Conservation (phyloP, 2,888 invertebrate genomes). For the Acrocyrtus sp. region DNA sequence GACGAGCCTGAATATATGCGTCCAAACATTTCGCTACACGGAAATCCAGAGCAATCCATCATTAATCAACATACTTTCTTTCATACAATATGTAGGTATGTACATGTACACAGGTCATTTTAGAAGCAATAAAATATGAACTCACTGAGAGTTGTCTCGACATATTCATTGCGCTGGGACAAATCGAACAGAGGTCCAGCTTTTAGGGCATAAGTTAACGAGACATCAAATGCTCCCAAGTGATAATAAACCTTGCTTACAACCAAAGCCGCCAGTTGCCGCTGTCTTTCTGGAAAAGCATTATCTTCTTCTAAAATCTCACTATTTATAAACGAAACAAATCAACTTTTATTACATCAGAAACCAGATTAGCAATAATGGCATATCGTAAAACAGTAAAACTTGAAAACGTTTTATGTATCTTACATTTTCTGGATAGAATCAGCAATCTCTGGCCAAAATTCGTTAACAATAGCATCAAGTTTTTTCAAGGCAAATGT, state of each 20-base stretch:
- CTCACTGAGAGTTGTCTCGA: slow-evolving; percentile 89
- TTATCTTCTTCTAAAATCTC: slow-evolving; percentile 93
- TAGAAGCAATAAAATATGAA: no score
- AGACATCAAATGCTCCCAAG: slow-evolving; percentile 95
- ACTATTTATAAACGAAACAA: no score
- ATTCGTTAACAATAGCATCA: slow-evolving; percentile 94
- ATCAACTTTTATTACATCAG: no score
- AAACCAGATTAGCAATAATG: no score
- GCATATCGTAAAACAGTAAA: background rate
- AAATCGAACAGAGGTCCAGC: slow-evolving; percentile 96
- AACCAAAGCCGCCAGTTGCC: slow-evolving; percentile 93
- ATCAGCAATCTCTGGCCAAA: slow-evolving; percentile 99
- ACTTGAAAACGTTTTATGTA: no score
- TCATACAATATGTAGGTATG: background rate
- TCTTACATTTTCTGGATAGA: slow-evolving; percentile 94
- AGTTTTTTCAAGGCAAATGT: slow-evolving; percentile 93
- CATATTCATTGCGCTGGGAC: slow-evolving; percentile 92
- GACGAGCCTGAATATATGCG: slow-evolving; percentile 86
- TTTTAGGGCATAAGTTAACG: slow-evolving; percentile 95
- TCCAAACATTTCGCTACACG: slow-evolving; percentile 95
- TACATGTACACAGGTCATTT: no score
- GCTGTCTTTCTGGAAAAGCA: slow-evolving; percentile 76
- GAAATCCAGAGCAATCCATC: no score
- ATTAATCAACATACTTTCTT: background rate
- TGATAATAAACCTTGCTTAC: slow-evolving; percentile 99